Evolutionary conservation across 2,888 invertebrate species (phyloP).

Genomic region (Acanthosepion pharaonis): DNA sequence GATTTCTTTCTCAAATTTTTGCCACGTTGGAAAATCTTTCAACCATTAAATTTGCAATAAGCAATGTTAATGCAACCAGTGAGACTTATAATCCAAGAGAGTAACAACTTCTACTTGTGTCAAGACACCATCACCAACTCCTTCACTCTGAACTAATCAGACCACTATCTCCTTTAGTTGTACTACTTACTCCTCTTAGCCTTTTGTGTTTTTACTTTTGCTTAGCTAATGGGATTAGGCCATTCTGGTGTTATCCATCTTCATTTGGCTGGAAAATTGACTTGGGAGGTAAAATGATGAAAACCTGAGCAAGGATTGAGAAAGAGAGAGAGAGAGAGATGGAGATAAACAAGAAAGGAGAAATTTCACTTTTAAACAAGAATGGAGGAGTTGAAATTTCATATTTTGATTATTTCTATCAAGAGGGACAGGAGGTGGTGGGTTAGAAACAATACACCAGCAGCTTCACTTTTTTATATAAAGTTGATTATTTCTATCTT

Average conservation of each 20-base stretch:
- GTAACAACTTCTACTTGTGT: background rate
- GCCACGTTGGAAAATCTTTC: background rate
- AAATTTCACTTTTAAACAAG: too few relatives aligned
- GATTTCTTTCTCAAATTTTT: too few relatives aligned
- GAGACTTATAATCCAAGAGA: background rate
- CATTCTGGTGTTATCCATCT: background rate
- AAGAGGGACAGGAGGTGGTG: background rate
- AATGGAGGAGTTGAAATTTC: too few relatives aligned
- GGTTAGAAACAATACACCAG: background rate
- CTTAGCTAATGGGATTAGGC: background rate
- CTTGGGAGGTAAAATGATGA: background rate
- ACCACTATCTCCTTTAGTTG: background rate
- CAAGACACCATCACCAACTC: background rate
- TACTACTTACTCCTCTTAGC: background rate
- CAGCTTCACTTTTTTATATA: too few relatives aligned
- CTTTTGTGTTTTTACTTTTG: too few relatives aligned
- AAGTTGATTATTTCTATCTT: background rate
- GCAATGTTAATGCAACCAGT: background rate
- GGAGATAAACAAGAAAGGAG: background rate
- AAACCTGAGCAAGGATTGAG: background rate
- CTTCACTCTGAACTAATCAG: background rate
- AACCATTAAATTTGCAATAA: background rate
- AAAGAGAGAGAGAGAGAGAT: background rate
- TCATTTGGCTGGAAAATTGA: slow-evolving; percentile 21
- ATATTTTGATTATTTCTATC: background rate